Evolutionary conservation across 2,888 invertebrate species (phyloP).

Genomic region (Tyria jacobaeae): DNA sequence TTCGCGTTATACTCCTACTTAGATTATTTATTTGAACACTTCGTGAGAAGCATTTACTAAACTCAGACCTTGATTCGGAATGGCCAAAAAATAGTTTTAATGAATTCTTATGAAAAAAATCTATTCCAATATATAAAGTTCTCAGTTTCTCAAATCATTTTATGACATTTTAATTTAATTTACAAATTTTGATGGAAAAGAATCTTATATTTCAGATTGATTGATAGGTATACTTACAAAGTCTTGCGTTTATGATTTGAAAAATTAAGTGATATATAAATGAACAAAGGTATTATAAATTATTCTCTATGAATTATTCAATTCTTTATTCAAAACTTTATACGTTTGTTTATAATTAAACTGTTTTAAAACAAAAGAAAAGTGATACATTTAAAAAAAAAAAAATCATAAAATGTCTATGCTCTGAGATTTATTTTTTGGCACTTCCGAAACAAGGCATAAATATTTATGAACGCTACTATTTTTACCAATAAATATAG

Average conservation of each 20-base stretch:
- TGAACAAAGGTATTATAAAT: neutral
- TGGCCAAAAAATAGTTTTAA: neutral
- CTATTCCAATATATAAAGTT: neutral
- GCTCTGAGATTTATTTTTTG: neutral
- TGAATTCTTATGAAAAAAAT: neutral
- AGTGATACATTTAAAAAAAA: neutral
- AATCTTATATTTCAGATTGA: neutral
- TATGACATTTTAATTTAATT: neutral
- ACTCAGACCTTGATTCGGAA: neutral
- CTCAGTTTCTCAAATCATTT: neutral
- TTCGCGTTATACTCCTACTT: constrained; percentile 55
- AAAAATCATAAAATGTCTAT: neutral
- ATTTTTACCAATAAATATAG: constrained; percentile 77
- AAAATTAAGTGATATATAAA: neutral
- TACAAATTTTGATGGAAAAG: neutral
- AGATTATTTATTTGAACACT: constrained; percentile 64
- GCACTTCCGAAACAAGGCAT: constrained; percentile 30
- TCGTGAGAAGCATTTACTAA: constrained; percentile 70
- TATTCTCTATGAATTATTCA: no score
- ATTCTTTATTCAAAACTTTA: neutral
- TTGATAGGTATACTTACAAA: neutral
- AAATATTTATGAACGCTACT: constrained; percentile 67
- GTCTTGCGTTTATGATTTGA: neutral
- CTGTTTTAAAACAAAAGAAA: neutral
- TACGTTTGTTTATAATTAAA: neutral